phyloP scores from a whole-genome alignment of 2,888 invertebrate genomes.

The Arctia plantaginis region DNA sequence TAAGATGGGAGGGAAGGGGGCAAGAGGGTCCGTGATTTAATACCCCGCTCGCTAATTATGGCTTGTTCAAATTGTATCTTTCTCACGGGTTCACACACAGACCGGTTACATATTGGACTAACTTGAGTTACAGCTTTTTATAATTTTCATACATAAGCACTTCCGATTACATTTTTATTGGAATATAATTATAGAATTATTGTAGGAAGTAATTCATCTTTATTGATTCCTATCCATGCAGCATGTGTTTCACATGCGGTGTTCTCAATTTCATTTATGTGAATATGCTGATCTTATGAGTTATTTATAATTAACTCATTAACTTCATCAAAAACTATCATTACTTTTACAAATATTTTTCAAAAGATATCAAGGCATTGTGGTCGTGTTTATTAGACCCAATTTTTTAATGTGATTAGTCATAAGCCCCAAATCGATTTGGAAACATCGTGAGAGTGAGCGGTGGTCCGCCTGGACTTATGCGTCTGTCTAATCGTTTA shows the following conservation, averaged over 20 bases:
- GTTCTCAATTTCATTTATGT: constrained; percentile 4
- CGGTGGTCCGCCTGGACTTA: neutral
- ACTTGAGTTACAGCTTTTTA: constrained; percentile 38
- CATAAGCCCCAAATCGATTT: neutral
- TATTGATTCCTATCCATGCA: constrained; percentile 28
- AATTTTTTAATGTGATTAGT: no score
- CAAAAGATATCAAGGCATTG: neutral
- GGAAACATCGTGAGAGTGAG: neutral
- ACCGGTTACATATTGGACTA: constrained; percentile 55
- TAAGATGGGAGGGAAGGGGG: constrained; percentile 53
- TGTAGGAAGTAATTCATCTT: constrained; percentile 50
- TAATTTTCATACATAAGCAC: constrained; percentile 45
- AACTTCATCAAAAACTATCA: no score
- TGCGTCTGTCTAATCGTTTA: neutral
- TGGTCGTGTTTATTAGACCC: no score
- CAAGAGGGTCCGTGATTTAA: constrained; percentile 78
- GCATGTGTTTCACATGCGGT: constrained; percentile 25
- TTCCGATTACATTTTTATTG: constrained; percentile 47
- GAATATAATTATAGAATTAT: constrained; percentile 53
- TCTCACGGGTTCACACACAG: constrained; percentile 74
- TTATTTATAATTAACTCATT: neutral
- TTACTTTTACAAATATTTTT: neutral
- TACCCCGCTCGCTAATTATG: constrained; percentile 83
- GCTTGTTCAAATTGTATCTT: constrained; percentile 86
- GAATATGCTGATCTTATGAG: neutral